These are phyloP conservation scores for Laticauda laticaudata DNA, from an alignment of 2,113 vertebrate species.

Conservation along the genomic window DNA sequence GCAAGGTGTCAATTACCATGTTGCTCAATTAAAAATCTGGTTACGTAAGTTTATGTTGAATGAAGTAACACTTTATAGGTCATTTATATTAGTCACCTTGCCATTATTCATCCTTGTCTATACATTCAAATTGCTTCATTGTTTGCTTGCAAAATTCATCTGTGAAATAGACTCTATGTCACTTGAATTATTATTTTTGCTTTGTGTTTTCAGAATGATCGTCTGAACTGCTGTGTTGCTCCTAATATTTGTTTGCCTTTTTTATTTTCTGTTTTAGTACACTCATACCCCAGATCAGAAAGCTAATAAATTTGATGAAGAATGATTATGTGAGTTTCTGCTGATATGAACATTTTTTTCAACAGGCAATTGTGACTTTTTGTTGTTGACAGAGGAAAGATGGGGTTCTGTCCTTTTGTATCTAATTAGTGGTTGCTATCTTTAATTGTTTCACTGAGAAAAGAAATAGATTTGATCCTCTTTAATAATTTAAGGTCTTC, in stretches of 20 bases:
- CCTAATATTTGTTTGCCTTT: not conserved
- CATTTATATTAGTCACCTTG: not conserved
- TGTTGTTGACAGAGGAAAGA: not conserved
- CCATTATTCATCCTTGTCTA: not conserved
- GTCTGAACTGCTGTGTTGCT: not conserved
- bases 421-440: not conserved
- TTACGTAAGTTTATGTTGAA: not conserved
- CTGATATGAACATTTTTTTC: not conserved
- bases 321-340: conserved; percentile 61
- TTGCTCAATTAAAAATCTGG: not conserved
- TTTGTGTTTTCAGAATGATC: not conserved
- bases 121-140: not conserved
- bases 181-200: not conserved
- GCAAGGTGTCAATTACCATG: not conserved
- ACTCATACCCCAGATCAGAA: conserved; percentile 58
- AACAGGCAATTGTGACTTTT: not conserved
- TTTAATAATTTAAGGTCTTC: not conserved
- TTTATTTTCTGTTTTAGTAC: conserved; percentile 50
- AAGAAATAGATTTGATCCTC: not conserved
- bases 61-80: not conserved
- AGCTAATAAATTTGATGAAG: conserved; percentile 67
- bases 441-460: not conserved
- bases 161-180: not conserved
- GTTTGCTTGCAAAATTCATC: not conserved
- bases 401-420: not conserved